These are phyloP conservation scores for Helicolenus hilgendorfi DNA, from an alignment of 2,797 vertebrate species.

Conservation along the genomic window DNA sequence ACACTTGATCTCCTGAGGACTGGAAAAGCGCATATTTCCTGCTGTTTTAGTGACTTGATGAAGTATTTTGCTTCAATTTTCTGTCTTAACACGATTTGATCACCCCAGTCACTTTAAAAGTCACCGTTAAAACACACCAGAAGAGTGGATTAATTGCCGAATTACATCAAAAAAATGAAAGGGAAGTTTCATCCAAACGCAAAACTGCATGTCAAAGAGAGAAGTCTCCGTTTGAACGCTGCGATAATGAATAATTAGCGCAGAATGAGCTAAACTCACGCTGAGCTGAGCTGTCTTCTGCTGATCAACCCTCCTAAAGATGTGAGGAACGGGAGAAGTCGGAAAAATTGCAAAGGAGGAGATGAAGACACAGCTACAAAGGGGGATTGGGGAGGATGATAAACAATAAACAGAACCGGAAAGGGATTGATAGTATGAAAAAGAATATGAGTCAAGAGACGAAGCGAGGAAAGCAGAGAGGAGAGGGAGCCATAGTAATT, in stretches of 20 bases:
- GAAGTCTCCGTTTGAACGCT: constrained; percentile 43
- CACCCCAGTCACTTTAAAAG: not conserved
- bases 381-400: not conserved
- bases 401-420: constrained; percentile 47
- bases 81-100: not conserved
- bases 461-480: constrained; percentile 1
- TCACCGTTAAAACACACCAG: not conserved
- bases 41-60: not conserved
- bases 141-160: constrained; percentile 17
- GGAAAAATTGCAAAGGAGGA: constrained; percentile 35
- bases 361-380: constrained; percentile 32
- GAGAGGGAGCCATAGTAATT: constrained; percentile 55
- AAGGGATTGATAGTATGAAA: constrained; percentile 29
- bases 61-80: not conserved
- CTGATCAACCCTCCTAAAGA: constrained; percentile 40
- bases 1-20: not conserved
- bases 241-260: constrained; percentile 62
- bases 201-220: constrained; percentile 16
- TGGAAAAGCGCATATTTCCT: not conserved
- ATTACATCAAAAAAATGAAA: constrained; percentile 14
- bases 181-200: constrained; percentile 13
- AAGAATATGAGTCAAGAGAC: constrained; percentile 6
- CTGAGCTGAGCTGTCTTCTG: constrained; percentile 51
- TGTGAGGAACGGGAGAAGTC: constrained; percentile 11
- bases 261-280: constrained; percentile 24